These are phyloP conservation scores for Dissostichus mawsoni DNA, from an alignment of 2,113 vertebrate genomes.

Conservation along the genomic window DNA sequence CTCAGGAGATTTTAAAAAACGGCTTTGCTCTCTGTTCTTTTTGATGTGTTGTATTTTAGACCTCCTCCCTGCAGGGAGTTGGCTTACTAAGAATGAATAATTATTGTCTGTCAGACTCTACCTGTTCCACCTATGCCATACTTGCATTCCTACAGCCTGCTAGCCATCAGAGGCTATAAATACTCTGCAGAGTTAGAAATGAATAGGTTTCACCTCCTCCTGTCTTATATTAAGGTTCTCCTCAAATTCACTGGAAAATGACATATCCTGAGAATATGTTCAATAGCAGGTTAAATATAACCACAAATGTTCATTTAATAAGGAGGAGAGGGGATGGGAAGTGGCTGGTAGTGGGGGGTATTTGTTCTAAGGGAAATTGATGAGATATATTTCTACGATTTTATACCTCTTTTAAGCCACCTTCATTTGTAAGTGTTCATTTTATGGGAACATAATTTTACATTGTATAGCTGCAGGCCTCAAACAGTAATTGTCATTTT, in stretches of 20 bases:
- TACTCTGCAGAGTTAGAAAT: conserved; percentile 40
- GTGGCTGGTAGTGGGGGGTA: not conserved
- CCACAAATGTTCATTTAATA: conserved; percentile 57
- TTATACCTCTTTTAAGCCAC: not conserved
- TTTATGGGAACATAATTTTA: conserved; percentile 8
- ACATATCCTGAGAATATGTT: conserved; percentile 45
- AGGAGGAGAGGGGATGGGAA: conserved; percentile 8
- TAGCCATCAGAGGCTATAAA: conserved; percentile 31
- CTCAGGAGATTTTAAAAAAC: conserved; percentile 22
- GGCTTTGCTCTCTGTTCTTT: conserved; percentile 32
- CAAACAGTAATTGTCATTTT: conserved; percentile 12
- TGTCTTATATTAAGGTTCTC: conserved; percentile 61
- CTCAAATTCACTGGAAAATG: conserved; percentile 57
- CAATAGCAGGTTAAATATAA: conserved; percentile 61
- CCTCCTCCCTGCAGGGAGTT: conserved; percentile 48
- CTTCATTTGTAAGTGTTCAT: conserved; percentile 1
- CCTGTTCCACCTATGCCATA: conserved; percentile 20
- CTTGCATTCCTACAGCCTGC: conserved; percentile 1
- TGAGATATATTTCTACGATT: not conserved
- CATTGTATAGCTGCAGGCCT: not conserved
- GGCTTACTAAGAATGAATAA: conserved; percentile 41
- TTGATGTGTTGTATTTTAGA: conserved; percentile 57
- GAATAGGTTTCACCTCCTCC: conserved; percentile 57
- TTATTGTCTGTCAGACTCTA: conserved; percentile 35
- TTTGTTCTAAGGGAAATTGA: conserved; percentile 21